Evolutionary conservation across 2,113 vertebrate species (phyloP).

Genomic region (Dascyllus trimaculatus): DNA sequence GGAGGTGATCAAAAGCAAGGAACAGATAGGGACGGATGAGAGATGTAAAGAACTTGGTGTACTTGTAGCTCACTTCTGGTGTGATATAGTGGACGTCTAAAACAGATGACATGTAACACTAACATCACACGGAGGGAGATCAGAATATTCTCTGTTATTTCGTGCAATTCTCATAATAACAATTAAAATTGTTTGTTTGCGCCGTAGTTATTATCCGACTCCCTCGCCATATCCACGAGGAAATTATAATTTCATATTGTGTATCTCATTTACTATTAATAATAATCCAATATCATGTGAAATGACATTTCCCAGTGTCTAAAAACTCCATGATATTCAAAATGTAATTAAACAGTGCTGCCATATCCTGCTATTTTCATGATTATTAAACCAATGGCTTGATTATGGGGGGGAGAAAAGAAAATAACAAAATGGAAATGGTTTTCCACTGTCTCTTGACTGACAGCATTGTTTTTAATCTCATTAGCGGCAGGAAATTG

Average conservation of each 20-base stretch:
- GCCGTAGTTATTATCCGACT: conserved; percentile 59
- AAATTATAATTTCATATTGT: conserved; percentile 74
- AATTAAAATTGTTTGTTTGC: conserved; percentile 69
- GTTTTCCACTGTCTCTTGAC: conserved; percentile 75
- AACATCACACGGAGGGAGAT: conserved; percentile 15
- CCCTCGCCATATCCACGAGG: conserved; percentile 50
- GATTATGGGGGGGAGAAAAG: conserved; percentile 57
- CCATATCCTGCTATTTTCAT: conserved; percentile 76
- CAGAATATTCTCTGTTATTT: conserved; percentile 38
- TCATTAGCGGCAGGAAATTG: conserved; percentile 85
- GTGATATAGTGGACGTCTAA: not conserved
- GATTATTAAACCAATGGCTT: conserved; percentile 78
- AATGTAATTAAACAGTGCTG: conserved; percentile 84
- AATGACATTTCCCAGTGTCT: conserved; percentile 74
- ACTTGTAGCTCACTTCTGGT: not conserved
- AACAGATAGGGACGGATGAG: not conserved
- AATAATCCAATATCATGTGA: conserved; percentile 80
- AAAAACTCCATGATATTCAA: conserved; percentile 74
- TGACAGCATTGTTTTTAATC: conserved; percentile 83
- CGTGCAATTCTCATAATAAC: conserved; percentile 50
- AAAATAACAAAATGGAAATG: conserved; percentile 78
- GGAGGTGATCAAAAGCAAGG: conserved; percentile 12
- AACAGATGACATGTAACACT: conserved; percentile 25
- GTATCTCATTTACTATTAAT: conserved; percentile 74
- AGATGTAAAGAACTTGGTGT: not conserved